Evolutionary conservation across 2,888 invertebrate species (phyloP), one percentile per base, ranked within the genome.

Genomic region (Eucriotettix oculatus): DNA sequence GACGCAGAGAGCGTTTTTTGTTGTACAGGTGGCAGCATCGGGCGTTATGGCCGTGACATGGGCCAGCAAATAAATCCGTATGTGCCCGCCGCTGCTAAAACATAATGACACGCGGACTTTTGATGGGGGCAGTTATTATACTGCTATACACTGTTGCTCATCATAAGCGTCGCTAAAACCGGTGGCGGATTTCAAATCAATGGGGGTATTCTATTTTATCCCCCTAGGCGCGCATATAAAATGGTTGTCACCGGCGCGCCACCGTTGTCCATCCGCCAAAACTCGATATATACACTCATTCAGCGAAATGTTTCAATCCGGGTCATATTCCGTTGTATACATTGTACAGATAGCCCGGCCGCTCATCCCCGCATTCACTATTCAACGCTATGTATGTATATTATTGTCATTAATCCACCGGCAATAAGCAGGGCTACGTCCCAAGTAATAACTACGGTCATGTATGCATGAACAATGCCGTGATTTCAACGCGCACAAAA

Each of bases 361-460:
- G 40, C 16, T 17, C 60, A 41, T 42, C 29, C 42, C 56, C 53
- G 42, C 52, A 40, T 56, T 52, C 56, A 60, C 57, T 53, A 57
- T 60, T 60, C 60, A 53, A 42, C 58, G 42, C 55, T 55, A 40
- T 55, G 55, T 55, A 59, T 59, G 60, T 60, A 60, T 60, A 62
- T 62, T 64, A 62, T 63, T 64, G 64, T 60, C 62, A 64, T 64
- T 64, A 64, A 64, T 64, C 64, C 64, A 57, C 41, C 56, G 59
- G 63, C 63, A 63, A 63, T 63, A 63, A 63, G 61, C 63, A 61
- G 54, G 55, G 60, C 57, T 57, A 58, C 60, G 56, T 58, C 60
- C 57, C 60, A 60, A 60, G 62, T 58, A 64, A 64, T 64, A 64
- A 64, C 64, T 58, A 60, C 55, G 61, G 56, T 42, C 57, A 44